Evolutionary conservation across 2,113 vertebrate species (phyloP), one percentile per base, ranked within the genome.

Genomic region (Bubo blakistoni): DNA sequence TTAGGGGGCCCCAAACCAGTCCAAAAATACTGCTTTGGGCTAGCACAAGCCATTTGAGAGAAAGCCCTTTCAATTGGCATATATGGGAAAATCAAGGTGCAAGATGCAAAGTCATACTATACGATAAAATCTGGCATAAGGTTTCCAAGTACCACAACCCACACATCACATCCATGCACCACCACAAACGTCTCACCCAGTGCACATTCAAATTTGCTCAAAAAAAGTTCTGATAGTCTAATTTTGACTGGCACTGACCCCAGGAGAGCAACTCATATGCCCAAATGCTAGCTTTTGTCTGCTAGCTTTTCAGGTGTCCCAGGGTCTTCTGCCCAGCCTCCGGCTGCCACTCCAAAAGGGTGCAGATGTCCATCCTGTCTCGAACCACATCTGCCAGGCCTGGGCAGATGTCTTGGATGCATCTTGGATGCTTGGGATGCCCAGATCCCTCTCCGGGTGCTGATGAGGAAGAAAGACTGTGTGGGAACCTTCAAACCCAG

Each of bases 261-360:
- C 2, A 0, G n/a, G 14, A 49, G 9, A 65, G 19, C 44, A 85
- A 69, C 19, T 63, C 24, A 8, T 42, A 42, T 0, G 0, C 34
- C 18, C 55, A 52, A 70, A 84, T 0, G 3, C 11, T 46, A 38
- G 38, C 40, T 47, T 10, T 46, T 0, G 2, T 55, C 61, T 71
- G 25, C n/a, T 51, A 46, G 16, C 17, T 74, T 73, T 77, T 49
- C 57, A 55, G 29, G n/a, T 52, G 62, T 34, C 27, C 34, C 29
- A 42, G 19, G 16, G 36, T 46, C 88, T 90, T 40, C 74, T 57
- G n/a, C 34, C 8, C 16, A 72, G 81, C 15, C 47, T 86, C 46
- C 46, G 73, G 44, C 44, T 82, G 40, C 71, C 0, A 0, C 24
- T 88, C 22, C 59, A n/a, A 52, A 70, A 52, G 16, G 5, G 6